phyloP scores from a whole-genome alignment of 2,797 vertebrate genomes.

The Loris lydekkerianus region DNA sequence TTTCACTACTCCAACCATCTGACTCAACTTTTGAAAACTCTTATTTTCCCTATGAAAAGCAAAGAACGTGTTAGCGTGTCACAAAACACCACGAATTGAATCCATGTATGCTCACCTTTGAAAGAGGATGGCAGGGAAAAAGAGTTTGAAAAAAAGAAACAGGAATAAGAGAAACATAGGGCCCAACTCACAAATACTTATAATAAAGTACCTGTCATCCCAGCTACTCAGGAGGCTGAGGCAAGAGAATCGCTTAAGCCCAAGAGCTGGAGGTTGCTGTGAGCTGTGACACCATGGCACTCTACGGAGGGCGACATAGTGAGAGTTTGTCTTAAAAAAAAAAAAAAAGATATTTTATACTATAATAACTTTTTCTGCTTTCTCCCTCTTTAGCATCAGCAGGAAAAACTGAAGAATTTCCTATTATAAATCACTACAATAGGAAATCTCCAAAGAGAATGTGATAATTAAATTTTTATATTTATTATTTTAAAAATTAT shows the following conservation, averaged over 20 bases:
- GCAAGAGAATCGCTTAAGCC: no score
- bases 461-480: not conserved
- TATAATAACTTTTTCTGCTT: constrained; percentile 42
- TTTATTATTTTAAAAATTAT: not conserved
- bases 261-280: no score
- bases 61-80: constrained; percentile 35
- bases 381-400: constrained; percentile 36
- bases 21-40: constrained; percentile 19
- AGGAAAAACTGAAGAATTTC: constrained; percentile 31
- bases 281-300: no score
- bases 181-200: constrained; percentile 28
- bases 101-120: not conserved
- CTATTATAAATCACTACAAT: constrained; percentile 2
- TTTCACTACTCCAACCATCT: constrained; percentile 59
- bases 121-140: constrained; percentile 38
- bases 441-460: constrained; percentile 32
- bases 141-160: constrained; percentile 44
- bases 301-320: no score
- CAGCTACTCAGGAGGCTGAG: no score
- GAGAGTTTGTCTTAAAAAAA: no score
- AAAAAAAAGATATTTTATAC: not conserved
- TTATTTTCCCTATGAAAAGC: constrained; percentile 10
- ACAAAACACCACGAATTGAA: constrained; percentile 37
- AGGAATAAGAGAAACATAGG: not conserved
- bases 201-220: not conserved